Conservation (phyloP, 2,797 vertebrate species). For the Hydrocynus forskahlii region DNA sequence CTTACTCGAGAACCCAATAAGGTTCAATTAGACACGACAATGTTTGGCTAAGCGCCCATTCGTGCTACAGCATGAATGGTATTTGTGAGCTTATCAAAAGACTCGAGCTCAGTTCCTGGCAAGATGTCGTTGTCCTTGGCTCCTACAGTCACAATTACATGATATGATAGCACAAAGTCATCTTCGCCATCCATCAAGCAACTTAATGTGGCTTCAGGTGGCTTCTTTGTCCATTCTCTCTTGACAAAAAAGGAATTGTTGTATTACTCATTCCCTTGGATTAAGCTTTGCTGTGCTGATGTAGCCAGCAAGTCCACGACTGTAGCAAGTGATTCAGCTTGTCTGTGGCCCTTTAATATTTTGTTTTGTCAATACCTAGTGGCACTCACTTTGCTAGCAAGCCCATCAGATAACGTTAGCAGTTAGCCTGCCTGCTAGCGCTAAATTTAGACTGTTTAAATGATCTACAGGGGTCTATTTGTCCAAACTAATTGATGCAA, state of each 20-base stretch:
- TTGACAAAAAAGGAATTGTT: neutral
- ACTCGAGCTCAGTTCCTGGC: neutral
- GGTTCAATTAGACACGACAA: neutral
- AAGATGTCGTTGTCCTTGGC: neutral
- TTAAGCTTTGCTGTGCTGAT: too few species aligned
- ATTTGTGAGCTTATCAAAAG: neutral
- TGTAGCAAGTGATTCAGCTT: too few species aligned
- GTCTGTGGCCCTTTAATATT: too few species aligned
- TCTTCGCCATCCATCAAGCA: neutral
- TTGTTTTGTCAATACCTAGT: too few species aligned
- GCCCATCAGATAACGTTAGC: too few species aligned
- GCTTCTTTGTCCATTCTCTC: slow-evolving; percentile 8
- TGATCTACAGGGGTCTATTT: too few species aligned
- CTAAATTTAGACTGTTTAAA: too few species aligned
- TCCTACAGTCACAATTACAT: neutral
- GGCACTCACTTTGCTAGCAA: too few species aligned
- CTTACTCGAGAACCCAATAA: neutral
- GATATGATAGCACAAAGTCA: neutral
- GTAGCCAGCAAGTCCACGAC: too few species aligned
- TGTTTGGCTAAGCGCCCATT: neutral
- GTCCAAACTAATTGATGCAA: too few species aligned
- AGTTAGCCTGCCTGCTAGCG: too few species aligned
- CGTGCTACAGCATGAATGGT: neutral
- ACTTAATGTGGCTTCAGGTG: neutral
- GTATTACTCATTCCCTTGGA: neutral